Percentiles rank a stretch among this genome's conserved stretches.
Conservation (phyloP, 2,888 invertebrate species). For the Spialia ferax region DNA sequence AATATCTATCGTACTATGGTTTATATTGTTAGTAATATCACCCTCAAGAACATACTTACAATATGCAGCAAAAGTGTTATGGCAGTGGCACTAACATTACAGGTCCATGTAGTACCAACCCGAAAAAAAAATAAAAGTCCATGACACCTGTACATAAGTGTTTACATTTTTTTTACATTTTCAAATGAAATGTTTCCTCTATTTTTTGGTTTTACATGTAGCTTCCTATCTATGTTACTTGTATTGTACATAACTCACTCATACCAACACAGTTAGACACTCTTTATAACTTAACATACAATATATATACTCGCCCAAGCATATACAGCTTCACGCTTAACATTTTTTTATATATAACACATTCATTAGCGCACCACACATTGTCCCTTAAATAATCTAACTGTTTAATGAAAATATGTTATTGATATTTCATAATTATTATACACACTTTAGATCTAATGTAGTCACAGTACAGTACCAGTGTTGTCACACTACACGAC, state of each 20-base stretch:
- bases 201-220: slow-evolving; percentile 31
- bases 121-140: background rate
- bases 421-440: slow-evolving; percentile 29
- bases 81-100: background rate
- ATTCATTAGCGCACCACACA: slow-evolving; percentile 15
- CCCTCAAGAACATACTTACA: background rate
- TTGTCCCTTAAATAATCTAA: slow-evolving; percentile 24
- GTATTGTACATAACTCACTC: slow-evolving; percentile 15
- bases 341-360: slow-evolving; percentile 29
- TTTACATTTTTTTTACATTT: background rate
- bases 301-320: slow-evolving; percentile 25
- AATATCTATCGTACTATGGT: background rate
- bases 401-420: slow-evolving; percentile 27
- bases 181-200: slow-evolving; percentile 4
- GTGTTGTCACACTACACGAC: background rate
- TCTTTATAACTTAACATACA: slow-evolving; percentile 32
- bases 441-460: slow-evolving; percentile 31
- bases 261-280: slow-evolving; percentile 34
- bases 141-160: slow-evolving; percentile 3
- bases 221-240: slow-evolving; percentile 19
- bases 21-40: slow-evolving; percentile 1
- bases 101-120: background rate
- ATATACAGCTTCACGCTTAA: slow-evolving; percentile 22
- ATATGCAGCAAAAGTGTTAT: background rate
- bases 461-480: background rate